A percentile compares a stretch with the other conserved stretches of the same genome.
Evolutionary conservation across 2,888 invertebrate species (phyloP).

Genomic region (Ligdia adustata): DNA sequence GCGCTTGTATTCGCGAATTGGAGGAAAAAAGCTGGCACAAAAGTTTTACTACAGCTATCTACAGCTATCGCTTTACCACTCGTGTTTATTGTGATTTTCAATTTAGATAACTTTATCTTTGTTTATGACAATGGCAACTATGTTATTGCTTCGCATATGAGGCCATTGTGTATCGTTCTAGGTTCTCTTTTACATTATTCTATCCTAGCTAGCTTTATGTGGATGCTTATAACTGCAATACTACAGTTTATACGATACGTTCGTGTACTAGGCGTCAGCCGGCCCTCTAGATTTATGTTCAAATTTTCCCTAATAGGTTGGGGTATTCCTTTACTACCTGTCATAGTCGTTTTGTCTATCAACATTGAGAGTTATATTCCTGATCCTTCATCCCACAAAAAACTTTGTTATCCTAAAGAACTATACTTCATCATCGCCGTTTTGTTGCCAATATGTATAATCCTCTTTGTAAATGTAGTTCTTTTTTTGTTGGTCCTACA

Average conservation of each 20-base stretch:
- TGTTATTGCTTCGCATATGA: conserved; percentile 48
- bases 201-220: conserved; percentile 86
- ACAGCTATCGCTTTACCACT: conserved; percentile 85
- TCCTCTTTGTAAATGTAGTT: conserved; percentile 77
- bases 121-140: conserved; percentile 45
- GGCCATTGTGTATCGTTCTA: conserved; percentile 78
- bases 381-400: conserved; percentile 40
- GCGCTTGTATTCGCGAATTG: conserved; percentile 84
- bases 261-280: conserved; percentile 83
- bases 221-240: conserved; percentile 89
- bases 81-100: conserved; percentile 68
- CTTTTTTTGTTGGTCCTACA: conserved; percentile 82
- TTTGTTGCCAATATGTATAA: conserved; percentile 78
- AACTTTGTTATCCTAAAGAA: conserved; percentile 83
- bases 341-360: conserved; percentile 69
- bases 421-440: conserved; percentile 75
- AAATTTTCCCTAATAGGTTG: conserved; percentile 86
- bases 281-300: conserved; percentile 85
- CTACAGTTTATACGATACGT: conserved; percentile 88
- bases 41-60: conserved; percentile 86
- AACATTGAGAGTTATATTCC: conserved; percentile 77
- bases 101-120: conserved; percentile 60
- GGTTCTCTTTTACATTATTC: conserved; percentile 87
- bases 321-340: conserved; percentile 84
- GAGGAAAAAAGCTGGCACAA: conserved; percentile 86